A percentile compares a stretch with the other conserved stretches of the same genome.
Evolutionary conservation across 1,140 invertebrate genomes (phyloP).

Genomic region (Drosophila gunungcola): DNA sequence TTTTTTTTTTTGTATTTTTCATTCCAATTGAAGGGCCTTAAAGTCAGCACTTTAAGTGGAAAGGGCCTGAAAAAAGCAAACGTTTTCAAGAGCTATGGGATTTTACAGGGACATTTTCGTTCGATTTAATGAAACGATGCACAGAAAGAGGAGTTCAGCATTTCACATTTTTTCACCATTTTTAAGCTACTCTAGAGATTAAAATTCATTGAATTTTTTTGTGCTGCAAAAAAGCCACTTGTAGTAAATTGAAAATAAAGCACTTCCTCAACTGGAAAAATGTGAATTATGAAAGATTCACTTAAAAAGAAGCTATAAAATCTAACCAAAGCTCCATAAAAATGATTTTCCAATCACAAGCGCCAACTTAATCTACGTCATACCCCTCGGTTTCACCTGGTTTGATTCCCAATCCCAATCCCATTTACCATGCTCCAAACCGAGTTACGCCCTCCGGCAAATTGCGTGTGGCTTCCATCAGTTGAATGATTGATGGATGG

Average conservation of each 20-base stretch:
- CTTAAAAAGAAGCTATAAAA: slow-evolving; percentile 11
- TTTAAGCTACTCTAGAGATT: neutral
- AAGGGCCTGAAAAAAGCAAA: slow-evolving; percentile 3
- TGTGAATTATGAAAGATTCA: slow-evolving; percentile 1
- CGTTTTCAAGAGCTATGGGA: slow-evolving; percentile 14
- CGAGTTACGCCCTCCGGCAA: slow-evolving; percentile 49
- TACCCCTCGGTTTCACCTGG: slow-evolving; percentile 5
- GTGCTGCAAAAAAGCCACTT: neutral
- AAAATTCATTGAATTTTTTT: no score
- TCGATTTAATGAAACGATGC: slow-evolving; percentile 4
- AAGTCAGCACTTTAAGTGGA: slow-evolving; percentile 21
- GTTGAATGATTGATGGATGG: slow-evolving; percentile 55
- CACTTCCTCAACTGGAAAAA: neutral
- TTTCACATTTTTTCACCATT: slow-evolving; percentile 1
- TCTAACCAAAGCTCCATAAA: neutral
- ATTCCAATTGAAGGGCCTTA: slow-evolving; percentile 13
- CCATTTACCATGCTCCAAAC: slow-evolving; percentile 39
- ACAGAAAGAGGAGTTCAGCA: neutral
- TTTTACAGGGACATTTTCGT: slow-evolving; percentile 2
- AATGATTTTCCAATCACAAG: slow-evolving; percentile 43
- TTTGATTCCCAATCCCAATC: slow-evolving; percentile 29
- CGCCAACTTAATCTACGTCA: slow-evolving; percentile 7
- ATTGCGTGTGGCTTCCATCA: slow-evolving; percentile 55
- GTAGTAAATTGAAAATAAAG: no score
- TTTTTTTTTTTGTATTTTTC: neutral